phyloP scores from a whole-genome alignment of 2,113 vertebrate genomes.

The Galbula dea region DNA sequence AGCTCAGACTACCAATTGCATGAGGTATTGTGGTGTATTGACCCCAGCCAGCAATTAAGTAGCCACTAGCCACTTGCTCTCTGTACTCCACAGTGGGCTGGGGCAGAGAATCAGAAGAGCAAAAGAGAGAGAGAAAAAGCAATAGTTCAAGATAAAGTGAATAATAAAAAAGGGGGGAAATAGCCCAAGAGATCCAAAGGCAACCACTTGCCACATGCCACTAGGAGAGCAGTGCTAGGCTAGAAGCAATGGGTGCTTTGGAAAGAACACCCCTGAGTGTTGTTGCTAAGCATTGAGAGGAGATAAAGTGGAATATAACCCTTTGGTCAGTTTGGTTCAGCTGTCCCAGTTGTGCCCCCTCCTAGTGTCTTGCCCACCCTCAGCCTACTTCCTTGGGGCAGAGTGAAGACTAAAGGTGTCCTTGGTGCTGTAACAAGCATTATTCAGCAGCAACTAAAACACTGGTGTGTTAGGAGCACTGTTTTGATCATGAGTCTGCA shows the following conservation, averaged over 20 bases:
- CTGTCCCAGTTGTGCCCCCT: not conserved
- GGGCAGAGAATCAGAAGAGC: not conserved
- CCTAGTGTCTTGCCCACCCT: not conserved
- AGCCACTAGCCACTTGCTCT: not conserved
- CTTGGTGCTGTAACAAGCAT: not conserved
- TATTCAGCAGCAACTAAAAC: not conserved
- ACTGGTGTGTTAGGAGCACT: not conserved
- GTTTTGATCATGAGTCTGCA: not conserved
- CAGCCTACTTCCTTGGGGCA: not conserved
- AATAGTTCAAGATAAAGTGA: not conserved
- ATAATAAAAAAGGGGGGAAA: not conserved
- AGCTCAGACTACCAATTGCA: not conserved
- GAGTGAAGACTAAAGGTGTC: not conserved
- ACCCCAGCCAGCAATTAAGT: not conserved
- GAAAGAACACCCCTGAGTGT: not conserved
- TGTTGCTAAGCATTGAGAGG: not conserved
- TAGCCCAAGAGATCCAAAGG: not conserved
- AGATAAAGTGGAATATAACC: not conserved
- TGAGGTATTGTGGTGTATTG: not conserved
- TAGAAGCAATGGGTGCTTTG: not conserved
- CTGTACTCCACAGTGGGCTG: not conserved
- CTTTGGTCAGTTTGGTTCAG: not conserved
- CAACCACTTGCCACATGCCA: fast-evolving
- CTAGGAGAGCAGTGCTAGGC: not conserved
- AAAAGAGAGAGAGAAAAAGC: not conserved